Evolutionary conservation across 2,113 vertebrate genomes (phyloP), one percentile per base, ranked within the genome.

Genomic region (Formicarius rufipectus): DNA sequence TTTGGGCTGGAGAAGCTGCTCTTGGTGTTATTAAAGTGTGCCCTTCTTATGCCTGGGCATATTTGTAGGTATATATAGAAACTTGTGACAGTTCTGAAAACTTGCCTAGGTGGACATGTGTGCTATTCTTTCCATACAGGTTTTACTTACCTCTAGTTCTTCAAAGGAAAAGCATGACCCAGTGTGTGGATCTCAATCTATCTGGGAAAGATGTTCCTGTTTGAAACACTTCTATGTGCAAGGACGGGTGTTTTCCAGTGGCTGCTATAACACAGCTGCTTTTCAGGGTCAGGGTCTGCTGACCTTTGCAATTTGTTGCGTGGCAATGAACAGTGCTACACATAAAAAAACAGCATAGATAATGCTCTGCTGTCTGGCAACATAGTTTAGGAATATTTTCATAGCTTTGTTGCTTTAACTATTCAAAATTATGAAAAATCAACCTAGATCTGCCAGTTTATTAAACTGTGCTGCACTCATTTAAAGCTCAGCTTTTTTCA

Each of bases 371-470:
- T 95, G 87, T 95, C 75, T 91, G 92, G 77, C 85, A 96, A 75
- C 67, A 52, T 86, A 7, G 19, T 71, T 85, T 78, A 86, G 83
- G 75, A 73, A 59, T 84, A 93, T 95, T 97, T 97, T 87, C 83
- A 49, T 93, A 90, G 52, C 71, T 96, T 15, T 94, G 10, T 80
- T 87, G 44, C 81, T 90, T 93, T 85, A 92, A 76, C 69, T 95
- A 45, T 79, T 89, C 86, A 90, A 84, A 88, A 88, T 89, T 63
- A 73, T 7, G 30, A 80, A 90, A 59, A 93, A 73, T 91, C n/a
- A 7, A 52, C 39, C 39, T 31, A 83, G 44, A 90, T 73, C 49
- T 84, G 55, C 67, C 71, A 14, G 82, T 73, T 95, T 94, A 85
- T 89, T 84, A 81, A 86, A 82, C n/a, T 84, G 39, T 52, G 20